Conservation (phyloP, 2,888 invertebrate species). For the Dryococelus australis region DNA sequence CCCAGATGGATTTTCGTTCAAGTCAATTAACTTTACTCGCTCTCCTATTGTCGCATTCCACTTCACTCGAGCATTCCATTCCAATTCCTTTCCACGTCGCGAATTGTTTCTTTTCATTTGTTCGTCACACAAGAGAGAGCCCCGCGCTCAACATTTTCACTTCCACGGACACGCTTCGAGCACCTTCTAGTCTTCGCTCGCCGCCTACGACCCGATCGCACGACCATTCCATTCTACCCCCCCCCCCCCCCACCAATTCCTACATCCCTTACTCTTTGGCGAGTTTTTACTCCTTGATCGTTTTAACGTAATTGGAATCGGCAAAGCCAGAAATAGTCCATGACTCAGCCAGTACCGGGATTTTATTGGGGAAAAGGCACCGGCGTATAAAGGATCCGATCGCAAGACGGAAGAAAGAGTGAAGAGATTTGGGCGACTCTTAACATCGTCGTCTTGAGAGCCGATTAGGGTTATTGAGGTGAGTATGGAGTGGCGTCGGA, state of each 20-base stretch:
- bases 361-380: neutral
- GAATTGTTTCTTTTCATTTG: slow-evolving; percentile 16
- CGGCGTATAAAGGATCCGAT: neutral
- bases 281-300: neutral
- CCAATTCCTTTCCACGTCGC: slow-evolving; percentile 11
- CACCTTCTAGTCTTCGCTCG: neutral
- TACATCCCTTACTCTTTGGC: neutral
- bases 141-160: neutral
- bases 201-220: neutral
- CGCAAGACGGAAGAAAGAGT: no score
- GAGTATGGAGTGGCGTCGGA: no score
- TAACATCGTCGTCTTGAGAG: no score
- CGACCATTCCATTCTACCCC: neutral
- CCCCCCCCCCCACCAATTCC: neutral
- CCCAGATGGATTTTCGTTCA: slow-evolving; percentile 16
- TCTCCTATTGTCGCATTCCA: slow-evolving; percentile 9
- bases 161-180: neutral
- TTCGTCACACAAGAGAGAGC: neutral
- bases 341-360: neutral
- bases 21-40: slow-evolving; percentile 7
- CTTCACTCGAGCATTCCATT: slow-evolving; percentile 16
- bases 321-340: neutral
- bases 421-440: no score
- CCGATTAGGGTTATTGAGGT: no score
- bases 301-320: neutral